phyloP scores from a whole-genome alignment of 2,888 invertebrate species.

The Gryllus longicercus region DNA sequence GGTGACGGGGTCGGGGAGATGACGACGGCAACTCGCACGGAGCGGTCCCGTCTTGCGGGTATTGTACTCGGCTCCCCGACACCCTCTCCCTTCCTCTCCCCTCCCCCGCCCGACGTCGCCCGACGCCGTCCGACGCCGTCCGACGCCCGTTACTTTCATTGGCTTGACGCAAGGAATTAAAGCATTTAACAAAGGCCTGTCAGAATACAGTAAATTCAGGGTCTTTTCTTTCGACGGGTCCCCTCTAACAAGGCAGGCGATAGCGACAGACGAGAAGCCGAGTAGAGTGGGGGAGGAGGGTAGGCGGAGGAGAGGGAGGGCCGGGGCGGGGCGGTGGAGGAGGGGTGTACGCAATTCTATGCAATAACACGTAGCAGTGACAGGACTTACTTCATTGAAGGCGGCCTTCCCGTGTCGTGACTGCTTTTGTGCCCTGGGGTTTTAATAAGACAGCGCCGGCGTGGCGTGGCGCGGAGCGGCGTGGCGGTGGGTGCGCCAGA shows the following conservation, averaged over 20 bases:
- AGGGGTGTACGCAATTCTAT: not conserved
- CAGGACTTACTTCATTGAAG: slow-evolving; percentile 1
- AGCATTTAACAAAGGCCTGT: slow-evolving; percentile 9
- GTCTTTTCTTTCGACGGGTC: slow-evolving; percentile 2
- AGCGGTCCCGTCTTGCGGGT: too few species aligned
- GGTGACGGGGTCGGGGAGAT: too few species aligned
- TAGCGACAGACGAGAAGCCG: too few species aligned
- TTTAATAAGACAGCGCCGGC: not conserved
- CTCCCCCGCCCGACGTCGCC: not conserved
- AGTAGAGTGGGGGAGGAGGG: too few species aligned
- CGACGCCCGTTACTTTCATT: not conserved
- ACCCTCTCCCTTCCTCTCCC: too few species aligned
- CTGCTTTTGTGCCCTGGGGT: slow-evolving; percentile 3
- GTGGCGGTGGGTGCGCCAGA: too few species aligned
- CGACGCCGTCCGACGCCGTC: too few species aligned
- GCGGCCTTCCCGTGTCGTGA: not conserved
- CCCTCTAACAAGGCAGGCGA: not conserved
- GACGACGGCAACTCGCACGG: too few species aligned
- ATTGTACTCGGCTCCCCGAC: not conserved
- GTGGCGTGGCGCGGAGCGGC: not conserved
- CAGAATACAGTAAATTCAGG: slow-evolving; percentile 2
- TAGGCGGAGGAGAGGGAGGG: not conserved
- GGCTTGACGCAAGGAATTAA: slow-evolving; percentile 5
- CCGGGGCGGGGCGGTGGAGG: not conserved
- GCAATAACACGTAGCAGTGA: slow-evolving; percentile 17